Evolutionary conservation across 2,113 vertebrate species (phyloP).

Genomic region (Poeciliopsis occidentalis): DNA sequence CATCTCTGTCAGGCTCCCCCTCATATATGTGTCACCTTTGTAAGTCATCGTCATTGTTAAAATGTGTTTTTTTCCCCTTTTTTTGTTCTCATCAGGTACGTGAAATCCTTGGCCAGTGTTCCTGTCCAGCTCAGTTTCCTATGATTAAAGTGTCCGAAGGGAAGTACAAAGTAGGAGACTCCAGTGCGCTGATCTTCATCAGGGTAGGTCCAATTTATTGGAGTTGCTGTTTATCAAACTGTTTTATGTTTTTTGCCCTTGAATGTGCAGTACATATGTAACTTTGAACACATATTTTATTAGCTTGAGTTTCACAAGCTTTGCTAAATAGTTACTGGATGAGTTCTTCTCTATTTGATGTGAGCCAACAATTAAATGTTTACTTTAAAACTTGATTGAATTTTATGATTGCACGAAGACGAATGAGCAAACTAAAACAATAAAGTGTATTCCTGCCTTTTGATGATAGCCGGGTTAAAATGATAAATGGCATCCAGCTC

Average conservation of each 20-base stretch:
- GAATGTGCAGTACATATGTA: not conserved
- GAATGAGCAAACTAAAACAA: not conserved
- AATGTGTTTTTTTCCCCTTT: conserved; percentile 16
- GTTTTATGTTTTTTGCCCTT: not conserved
- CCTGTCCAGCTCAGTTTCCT: conserved; percentile 95
- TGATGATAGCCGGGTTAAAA: not conserved
- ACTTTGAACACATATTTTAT: not conserved
- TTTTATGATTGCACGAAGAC: not conserved
- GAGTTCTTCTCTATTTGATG: not conserved
- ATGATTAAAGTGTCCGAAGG: conserved; percentile 98
- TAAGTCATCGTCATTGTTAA: conserved; percentile 13
- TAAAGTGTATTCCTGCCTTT: not conserved
- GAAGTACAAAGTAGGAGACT: conserved; percentile 97
- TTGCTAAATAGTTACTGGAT: not conserved
- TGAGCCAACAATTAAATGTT: not conserved
- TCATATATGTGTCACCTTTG: conserved; percentile 19
- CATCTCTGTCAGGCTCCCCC: conserved; percentile 9
- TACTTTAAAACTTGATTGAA: not conserved
- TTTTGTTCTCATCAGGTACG: conserved; percentile 84
- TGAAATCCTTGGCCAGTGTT: conserved; percentile 92
- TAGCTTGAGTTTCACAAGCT: not conserved
- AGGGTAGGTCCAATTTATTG: conserved; percentile 82
- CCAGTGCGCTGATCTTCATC: conserved; percentile 95
- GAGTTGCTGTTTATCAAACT: not conserved
- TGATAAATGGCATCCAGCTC: not conserved